Base-by-base conservation (phyloP, 2,797 vertebrate species). In the Malurus splendens region DNA sequence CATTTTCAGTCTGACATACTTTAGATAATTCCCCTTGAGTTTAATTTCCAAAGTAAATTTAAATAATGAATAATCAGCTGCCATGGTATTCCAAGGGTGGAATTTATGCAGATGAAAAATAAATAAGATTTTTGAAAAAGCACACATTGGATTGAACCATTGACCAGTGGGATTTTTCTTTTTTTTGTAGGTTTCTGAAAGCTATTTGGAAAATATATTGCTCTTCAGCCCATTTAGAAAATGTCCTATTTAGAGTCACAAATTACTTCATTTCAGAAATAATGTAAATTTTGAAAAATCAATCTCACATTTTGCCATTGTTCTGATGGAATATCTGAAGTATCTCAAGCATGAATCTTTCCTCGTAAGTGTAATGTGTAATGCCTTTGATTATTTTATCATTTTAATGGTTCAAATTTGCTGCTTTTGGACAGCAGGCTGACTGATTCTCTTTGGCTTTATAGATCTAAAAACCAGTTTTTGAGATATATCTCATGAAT, bases 11-110 rank as follows among this genome's bases (percentile, higher is more conserved):
- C 68, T 86, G 87, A 55, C 73, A 56, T 65, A 55, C 76, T 52
- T 83, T 85, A 68, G 83, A 64, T 84, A 92, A 91, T 87, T 91
- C 73, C 72, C 57, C 56, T 59, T 28, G 86, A 93, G 80, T 92
- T 94, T 75, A 87, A 88, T 92, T 91, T 84, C 67, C 65, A 81
- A 81, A 90, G 83, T 64, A 81, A 92, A 70, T 78, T 91, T 87
- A 88, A 93, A 62, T 84, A 77, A 79, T 52, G 56, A 86, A 84
- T 91, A 71, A 78, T 73, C 30, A 52, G 47, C 64, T 86, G 30
- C 41, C 70, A 1, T 82, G 79, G 66, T 56, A 79, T 88, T 94
- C 71, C 51, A 82, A 77, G 72, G 54, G 28, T 86, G 65, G 41
- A 59, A 73, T 73, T 86, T 55, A 66, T 86, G 82, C 32, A 62